Evolutionary conservation across 1,140 invertebrate genomes (phyloP).

Genomic region (Microplitis demolitor): DNA sequence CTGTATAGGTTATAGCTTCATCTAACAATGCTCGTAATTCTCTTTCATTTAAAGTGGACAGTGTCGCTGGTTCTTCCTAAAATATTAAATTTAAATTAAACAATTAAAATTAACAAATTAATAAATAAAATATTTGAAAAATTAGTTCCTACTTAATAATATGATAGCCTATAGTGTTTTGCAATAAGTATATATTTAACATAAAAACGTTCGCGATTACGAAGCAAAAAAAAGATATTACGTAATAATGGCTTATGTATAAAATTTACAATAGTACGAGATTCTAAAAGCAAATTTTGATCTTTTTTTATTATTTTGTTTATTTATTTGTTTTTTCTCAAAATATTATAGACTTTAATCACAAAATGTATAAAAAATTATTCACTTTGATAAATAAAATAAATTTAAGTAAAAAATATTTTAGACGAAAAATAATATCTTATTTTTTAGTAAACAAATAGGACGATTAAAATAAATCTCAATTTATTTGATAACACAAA

Average conservation of each 20-base stretch:
- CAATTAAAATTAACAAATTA: neutral
- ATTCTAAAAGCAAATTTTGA: slow-evolving; percentile 2
- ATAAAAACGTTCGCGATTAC: slow-evolving; percentile 29
- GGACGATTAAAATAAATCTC: neutral
- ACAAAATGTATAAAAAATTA: no score
- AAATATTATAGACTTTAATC: no score
- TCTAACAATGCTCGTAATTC: slow-evolving; percentile 73
- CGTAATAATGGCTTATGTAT: slow-evolving; percentile 14
- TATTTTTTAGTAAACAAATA: neutral
- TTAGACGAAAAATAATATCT: no score
- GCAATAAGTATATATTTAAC: slow-evolving; percentile 6
- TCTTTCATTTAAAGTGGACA: slow-evolving; percentile 71
- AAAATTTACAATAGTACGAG: neutral
- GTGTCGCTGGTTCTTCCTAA: slow-evolving; percentile 65
- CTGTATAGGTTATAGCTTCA: slow-evolving; percentile 76
- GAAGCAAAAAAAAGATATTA: slow-evolving; percentile 31
- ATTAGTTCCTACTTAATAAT: neutral
- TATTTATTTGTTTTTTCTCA: no score
- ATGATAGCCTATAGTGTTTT: no score
- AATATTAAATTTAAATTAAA: slow-evolving; percentile 30
- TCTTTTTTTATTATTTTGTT: no score
- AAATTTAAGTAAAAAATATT: no score
- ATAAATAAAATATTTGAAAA: neutral
- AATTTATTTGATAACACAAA: neutral
- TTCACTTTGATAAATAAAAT: no score